These are phyloP conservation scores for Macrosiphum euphorbiae DNA, from an alignment of 2,888 invertebrate species.

Conservation along the genomic window DNA sequence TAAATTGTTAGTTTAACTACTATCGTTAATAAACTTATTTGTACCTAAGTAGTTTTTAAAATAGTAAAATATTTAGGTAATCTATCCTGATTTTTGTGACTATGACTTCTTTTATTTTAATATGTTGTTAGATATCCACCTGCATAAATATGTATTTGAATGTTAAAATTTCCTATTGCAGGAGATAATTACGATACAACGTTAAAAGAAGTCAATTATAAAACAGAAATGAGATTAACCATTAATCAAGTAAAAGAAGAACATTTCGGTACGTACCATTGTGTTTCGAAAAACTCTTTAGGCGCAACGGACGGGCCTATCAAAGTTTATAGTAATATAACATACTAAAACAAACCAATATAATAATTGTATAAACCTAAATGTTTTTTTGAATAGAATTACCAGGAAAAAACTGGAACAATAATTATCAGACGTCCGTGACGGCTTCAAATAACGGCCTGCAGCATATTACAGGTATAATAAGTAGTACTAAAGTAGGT, in stretches of 20 bases:
- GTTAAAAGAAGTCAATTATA: slow-evolving; percentile 81
- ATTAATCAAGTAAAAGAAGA: slow-evolving; percentile 77
- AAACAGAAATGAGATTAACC: slow-evolving; percentile 81
- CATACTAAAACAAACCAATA: neutral
- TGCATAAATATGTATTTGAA: neutral
- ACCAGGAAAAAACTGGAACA: slow-evolving; percentile 48
- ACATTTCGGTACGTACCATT: slow-evolving; percentile 85
- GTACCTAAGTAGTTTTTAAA: neutral
- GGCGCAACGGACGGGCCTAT: slow-evolving; percentile 88
- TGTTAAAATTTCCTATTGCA: slow-evolving; percentile 61
- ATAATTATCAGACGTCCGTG: slow-evolving; percentile 43
- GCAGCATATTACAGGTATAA: slow-evolving; percentile 40
- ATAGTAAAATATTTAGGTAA: neutral
- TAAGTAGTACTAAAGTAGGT: neutral
- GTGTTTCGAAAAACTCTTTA: slow-evolving; percentile 85
- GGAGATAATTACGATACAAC: slow-evolving; percentile 77
- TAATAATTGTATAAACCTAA: neutral
- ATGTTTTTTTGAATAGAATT: slow-evolving; percentile 34
- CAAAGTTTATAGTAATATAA: slow-evolving; percentile 83
- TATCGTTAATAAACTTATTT: neutral
- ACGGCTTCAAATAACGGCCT: slow-evolving; percentile 47
- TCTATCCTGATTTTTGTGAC: neutral
- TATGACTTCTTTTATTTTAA: no score
- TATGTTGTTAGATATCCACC: neutral
- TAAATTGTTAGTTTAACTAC: neutral